Evolutionary conservation across 2,113 vertebrate species (phyloP).

Genomic region (Nanorana parkeri): DNA sequence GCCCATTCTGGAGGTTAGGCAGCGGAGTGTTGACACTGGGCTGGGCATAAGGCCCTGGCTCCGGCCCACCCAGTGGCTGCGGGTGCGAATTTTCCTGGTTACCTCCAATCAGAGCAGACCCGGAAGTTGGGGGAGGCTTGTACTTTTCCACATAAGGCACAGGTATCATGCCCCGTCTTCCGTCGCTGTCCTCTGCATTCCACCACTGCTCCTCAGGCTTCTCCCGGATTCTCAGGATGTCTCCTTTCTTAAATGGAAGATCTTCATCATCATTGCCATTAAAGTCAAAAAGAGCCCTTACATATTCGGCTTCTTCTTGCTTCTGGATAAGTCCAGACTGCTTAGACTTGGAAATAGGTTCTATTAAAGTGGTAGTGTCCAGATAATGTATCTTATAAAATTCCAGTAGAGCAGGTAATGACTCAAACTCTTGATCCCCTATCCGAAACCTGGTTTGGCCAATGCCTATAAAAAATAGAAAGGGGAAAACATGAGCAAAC

Average conservation of each 20-base stretch:
- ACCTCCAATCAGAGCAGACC: slow-evolving; percentile 80
- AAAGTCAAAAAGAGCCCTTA: slow-evolving; percentile 97
- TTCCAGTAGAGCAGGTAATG: slow-evolving; percentile 92
- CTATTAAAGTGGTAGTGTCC: slow-evolving; percentile 98
- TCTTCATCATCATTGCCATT: slow-evolving; percentile 98
- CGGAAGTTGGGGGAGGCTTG: slow-evolving; percentile 85
- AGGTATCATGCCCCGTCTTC: slow-evolving; percentile 95
- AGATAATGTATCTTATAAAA: slow-evolving; percentile 99
- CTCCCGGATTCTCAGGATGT: slow-evolving; percentile 91
- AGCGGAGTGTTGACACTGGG: slow-evolving; percentile 93
- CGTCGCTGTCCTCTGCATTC: slow-evolving; percentile 94
- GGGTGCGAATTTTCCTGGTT: slow-evolving; percentile 89
- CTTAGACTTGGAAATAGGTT: slow-evolving; percentile 91
- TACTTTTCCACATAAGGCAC: slow-evolving; percentile 98
- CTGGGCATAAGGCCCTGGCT: slow-evolving; percentile 97
- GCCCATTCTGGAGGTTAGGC: slow-evolving; percentile 98
- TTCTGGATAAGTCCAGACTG: slow-evolving; percentile 84
- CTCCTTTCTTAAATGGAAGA: slow-evolving; percentile 97
- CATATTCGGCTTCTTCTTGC: slow-evolving; percentile 87
- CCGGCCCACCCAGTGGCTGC: slow-evolving; percentile 85
- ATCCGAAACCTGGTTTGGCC: slow-evolving; percentile 88
- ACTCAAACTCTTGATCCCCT: slow-evolving; percentile 98
- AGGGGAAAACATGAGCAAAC: background rate
- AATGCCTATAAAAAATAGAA: slow-evolving; percentile 74
- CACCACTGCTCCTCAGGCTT: slow-evolving; percentile 99